Evolutionary conservation across 2,888 invertebrate species (phyloP), one percentile per base, ranked within the genome.

Genomic region (Ramazzottius varieornatus): DNA sequence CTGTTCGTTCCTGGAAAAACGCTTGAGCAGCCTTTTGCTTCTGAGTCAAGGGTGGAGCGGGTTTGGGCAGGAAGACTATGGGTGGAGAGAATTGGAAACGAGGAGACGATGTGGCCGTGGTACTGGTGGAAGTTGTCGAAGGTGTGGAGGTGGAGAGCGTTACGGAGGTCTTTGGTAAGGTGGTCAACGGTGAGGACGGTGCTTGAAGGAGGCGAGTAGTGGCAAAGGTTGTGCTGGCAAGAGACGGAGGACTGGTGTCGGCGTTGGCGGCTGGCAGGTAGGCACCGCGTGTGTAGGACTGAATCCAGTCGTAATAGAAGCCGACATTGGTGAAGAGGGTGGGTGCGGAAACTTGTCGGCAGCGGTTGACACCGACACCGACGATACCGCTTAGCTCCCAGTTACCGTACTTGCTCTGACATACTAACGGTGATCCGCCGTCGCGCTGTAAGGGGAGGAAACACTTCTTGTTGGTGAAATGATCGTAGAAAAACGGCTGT

Each of bases 301-400:
- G 20, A 24, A 54, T 54, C 54, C 54, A 54, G 13, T 54, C 54
- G 54, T 54, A 54, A 54, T 54, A 54, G 54, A 16, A 54, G n/a
- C 54, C 54, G n/a, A 54, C 54, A 29, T 54, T 54, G 54, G 54
- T 54, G 54, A 54, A 54, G 20, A 54, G 54, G 4, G 54, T 54
- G 16, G 54, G 54, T 4, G 54, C 54, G 4, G n/a, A 4, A 4
- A 54, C 54, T 29, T 54, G 54, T 4, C 54, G 54, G 29, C 54
- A 54, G 4, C 54, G 13, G 54, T 54, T 54, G 29, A 54, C 29
- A 13, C 54, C 54, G n/a, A 54, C 54, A 8, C 54, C 54, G 29
- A 54, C 54, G 24, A 54, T 54, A 29, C 54, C 54, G 20, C 20
- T 54, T 29, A 54, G 54, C 29, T 54, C 54, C 54, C 54, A 54